These are phyloP conservation scores for Lepidocyrtoides sp. DNA, from an alignment of 2,888 invertebrate genomes.

Conservation along the genomic window DNA sequence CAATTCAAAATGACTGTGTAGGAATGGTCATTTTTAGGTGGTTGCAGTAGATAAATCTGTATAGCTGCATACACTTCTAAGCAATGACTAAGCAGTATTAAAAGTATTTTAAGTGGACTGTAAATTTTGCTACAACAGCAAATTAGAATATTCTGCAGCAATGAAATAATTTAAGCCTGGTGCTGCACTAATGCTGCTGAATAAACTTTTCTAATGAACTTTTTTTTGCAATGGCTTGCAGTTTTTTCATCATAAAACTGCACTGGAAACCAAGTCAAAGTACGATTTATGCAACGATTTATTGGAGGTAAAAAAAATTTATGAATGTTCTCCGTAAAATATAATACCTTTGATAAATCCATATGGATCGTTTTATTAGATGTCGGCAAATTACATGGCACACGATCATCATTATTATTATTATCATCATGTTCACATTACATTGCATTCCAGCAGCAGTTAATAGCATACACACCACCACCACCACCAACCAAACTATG, in stretches of 20 bases:
- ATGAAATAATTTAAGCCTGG: too few relatives aligned
- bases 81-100: too few relatives aligned
- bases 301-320: conserved; percentile 14
- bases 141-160: too few relatives aligned
- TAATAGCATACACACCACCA: neutral
- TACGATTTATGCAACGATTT: neutral
- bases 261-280: neutral
- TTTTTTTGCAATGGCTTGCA: conserved; percentile 13
- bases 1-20: too few relatives aligned
- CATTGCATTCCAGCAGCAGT: neutral
- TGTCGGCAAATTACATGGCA: neutral
- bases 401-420: neutral
- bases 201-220: too few relatives aligned
- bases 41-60: too few relatives aligned
- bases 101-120: too few relatives aligned
- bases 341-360: neutral
- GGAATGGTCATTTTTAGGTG: too few relatives aligned
- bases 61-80: too few relatives aligned
- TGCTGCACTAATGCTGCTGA: too few relatives aligned
- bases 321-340: conserved; percentile 37
- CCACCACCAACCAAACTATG: neutral
- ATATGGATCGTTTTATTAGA: neutral
- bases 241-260: neutral
- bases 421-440: neutral
- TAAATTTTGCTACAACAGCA: too few relatives aligned